A percentile compares a stretch with the other conserved stretches of the same genome.
Conservation (phyloP, 1,140 invertebrate species). For the Watersipora subatra region DNA sequence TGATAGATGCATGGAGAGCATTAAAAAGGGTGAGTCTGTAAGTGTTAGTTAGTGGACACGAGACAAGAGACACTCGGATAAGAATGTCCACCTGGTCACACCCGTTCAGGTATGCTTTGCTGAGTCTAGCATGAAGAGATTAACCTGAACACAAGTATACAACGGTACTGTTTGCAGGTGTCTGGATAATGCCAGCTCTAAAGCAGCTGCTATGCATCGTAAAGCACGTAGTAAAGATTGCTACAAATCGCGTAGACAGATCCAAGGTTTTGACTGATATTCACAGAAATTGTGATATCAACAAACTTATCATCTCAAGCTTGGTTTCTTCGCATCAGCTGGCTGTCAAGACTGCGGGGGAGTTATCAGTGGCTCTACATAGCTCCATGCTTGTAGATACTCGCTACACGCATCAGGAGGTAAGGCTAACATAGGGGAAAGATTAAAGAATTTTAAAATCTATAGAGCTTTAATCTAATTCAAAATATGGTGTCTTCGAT, state of each 20-base stretch:
- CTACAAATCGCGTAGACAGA: slow-evolving; percentile 42
- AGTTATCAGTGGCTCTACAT: slow-evolving; percentile 25
- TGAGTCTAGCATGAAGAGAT: no score
- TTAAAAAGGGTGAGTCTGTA: slow-evolving; percentile 34
- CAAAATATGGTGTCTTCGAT: no score
- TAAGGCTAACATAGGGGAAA: no score
- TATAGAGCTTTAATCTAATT: no score
- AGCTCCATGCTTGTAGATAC: slow-evolving; percentile 40
- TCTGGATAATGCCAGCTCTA: slow-evolving; percentile 40
- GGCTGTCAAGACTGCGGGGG: slow-evolving; percentile 21
- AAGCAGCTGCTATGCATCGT: slow-evolving; percentile 42
- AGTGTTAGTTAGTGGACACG: no score
- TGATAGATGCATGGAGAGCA: slow-evolving; percentile 44
- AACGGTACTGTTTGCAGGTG: slow-evolving; percentile 19
- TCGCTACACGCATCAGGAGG: slow-evolving; percentile 42
- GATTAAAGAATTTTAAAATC: no score
- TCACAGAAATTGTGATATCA: slow-evolving; percentile 43
- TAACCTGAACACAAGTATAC: no score
- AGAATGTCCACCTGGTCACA: no score
- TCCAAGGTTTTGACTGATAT: slow-evolving; percentile 41
- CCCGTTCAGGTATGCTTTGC: no score
- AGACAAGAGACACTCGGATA: no score
- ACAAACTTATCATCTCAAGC: slow-evolving; percentile 42
- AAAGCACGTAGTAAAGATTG: slow-evolving; percentile 41
- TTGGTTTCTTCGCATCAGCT: slow-evolving; percentile 42